Evolutionary conservation across 2,113 vertebrate species (phyloP).

Genomic region (Tachysurus fulvidraco): DNA sequence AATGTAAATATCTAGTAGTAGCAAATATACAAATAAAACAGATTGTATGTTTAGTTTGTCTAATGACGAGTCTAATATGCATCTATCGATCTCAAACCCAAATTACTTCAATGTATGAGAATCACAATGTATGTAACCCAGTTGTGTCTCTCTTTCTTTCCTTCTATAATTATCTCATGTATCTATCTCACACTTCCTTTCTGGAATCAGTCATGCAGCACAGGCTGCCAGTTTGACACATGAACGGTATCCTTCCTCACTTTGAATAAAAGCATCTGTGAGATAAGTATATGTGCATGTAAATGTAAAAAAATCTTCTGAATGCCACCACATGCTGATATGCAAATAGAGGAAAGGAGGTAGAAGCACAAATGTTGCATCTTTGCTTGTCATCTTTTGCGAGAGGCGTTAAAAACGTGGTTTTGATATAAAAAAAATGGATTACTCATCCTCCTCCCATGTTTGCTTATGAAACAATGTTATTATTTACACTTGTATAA

Average conservation of each 20-base stretch:
- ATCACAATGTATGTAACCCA: background rate
- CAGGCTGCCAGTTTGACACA: background rate
- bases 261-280: constrained; percentile 7
- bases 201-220: background rate
- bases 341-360: background rate
- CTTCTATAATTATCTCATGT: background rate
- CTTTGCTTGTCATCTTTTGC: background rate
- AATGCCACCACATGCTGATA: constrained; percentile 5
- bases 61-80: too few species aligned
- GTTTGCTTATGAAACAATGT: constrained; percentile 16
- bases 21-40: too few species aligned
- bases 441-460: constrained; percentile 2
- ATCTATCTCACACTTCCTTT: background rate
- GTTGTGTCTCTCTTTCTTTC: background rate
- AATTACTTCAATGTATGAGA: background rate
- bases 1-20: too few species aligned
- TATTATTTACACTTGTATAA: constrained; percentile 25
- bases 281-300: background rate
- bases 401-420: background rate
- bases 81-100: too few species aligned
- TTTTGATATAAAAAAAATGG: background rate
- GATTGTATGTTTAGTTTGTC: too few species aligned
- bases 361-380: background rate
- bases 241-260: background rate
- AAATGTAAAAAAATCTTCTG: constrained; percentile 1